phyloP scores from a whole-genome alignment of 2,113 vertebrate genomes.

The Laterallus jamaicensis region DNA sequence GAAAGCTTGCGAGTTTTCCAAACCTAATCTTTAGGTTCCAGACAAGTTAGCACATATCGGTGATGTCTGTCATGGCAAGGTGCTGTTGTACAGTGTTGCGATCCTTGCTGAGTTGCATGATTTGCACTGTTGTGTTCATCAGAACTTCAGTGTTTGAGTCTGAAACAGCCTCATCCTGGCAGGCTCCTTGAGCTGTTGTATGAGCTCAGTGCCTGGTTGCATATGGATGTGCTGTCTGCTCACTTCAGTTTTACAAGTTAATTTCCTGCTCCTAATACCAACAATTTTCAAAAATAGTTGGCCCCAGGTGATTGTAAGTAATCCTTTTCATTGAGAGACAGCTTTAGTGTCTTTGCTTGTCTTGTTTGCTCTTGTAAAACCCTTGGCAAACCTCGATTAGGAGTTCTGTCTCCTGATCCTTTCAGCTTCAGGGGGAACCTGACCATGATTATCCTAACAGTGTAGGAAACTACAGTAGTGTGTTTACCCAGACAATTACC shows the following conservation, averaged over 20 bases:
- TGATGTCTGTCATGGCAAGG: neutral
- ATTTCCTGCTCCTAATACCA: neutral
- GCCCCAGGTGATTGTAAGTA: rapidly evolving
- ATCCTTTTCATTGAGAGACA: neutral
- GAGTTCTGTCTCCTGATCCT: neutral
- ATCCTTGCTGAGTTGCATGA: neutral
- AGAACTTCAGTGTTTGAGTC: neutral
- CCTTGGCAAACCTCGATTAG: neutral
- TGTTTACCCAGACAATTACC: neutral
- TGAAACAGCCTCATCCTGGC: neutral
- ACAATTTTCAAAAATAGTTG: neutral
- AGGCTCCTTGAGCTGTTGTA: rapidly evolving
- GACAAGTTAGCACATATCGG: neutral
- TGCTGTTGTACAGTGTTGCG: rapidly evolving
- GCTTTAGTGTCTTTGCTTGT: neutral
- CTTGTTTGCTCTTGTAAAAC: neutral
- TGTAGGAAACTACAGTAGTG: neutral
- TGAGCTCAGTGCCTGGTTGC: rapidly evolving
- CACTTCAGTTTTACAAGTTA: neutral
- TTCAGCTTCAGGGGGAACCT: neutral
- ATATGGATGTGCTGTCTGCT: rapidly evolving
- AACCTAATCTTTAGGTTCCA: neutral
- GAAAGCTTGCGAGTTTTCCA: neutral
- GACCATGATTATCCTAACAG: neutral
- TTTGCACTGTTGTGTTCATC: neutral